Percentiles rank a stretch among this genome's conserved stretches.
Conservation (phyloP, 1,140 invertebrate species). For the Whitmania pigra region DNA sequence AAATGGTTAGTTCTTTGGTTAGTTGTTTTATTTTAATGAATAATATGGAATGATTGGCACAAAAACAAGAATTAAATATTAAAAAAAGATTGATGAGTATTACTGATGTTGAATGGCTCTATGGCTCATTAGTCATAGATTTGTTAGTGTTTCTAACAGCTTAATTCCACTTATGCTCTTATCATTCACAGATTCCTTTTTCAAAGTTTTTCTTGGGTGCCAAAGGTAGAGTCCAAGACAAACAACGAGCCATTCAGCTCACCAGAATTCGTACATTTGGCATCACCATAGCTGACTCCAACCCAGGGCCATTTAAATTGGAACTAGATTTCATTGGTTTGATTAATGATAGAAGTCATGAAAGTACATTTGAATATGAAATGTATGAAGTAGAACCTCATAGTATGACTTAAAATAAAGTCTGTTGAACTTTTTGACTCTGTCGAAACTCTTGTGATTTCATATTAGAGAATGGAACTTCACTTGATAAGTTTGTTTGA, state of each 20-base stretch:
- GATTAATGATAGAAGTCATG: slow-evolving; percentile 59
- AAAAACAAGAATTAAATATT: neutral
- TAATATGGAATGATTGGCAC: neutral
- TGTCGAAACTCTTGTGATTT: too few species aligned
- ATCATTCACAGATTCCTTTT: slow-evolving; percentile 66
- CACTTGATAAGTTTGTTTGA: too few species aligned
- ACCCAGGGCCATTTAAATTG: slow-evolving; percentile 65
- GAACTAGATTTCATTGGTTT: slow-evolving; percentile 88
- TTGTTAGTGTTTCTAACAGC: neutral
- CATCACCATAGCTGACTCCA: slow-evolving; percentile 63
- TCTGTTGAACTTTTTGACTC: too few species aligned
- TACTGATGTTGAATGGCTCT: slow-evolving; percentile 3
- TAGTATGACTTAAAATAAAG: neutral
- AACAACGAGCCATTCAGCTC: slow-evolving; percentile 52
- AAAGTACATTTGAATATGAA: slow-evolving; percentile 80
- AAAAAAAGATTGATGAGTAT: neutral
- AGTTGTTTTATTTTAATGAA: neutral
- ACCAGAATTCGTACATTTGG: slow-evolving; percentile 58
- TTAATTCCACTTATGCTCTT: neutral
- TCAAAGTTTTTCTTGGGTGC: slow-evolving; percentile 73
- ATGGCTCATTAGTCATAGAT: too few species aligned
- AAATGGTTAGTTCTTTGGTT: neutral
- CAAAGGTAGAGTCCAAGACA: slow-evolving; percentile 76
- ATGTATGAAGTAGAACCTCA: slow-evolving; percentile 48
- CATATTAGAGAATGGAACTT: too few species aligned